A percentile compares a stretch with the other conserved stretches of the same genome.
Conservation (phyloP, 2,888 invertebrate genomes). For the Serrognathus titanus region DNA sequence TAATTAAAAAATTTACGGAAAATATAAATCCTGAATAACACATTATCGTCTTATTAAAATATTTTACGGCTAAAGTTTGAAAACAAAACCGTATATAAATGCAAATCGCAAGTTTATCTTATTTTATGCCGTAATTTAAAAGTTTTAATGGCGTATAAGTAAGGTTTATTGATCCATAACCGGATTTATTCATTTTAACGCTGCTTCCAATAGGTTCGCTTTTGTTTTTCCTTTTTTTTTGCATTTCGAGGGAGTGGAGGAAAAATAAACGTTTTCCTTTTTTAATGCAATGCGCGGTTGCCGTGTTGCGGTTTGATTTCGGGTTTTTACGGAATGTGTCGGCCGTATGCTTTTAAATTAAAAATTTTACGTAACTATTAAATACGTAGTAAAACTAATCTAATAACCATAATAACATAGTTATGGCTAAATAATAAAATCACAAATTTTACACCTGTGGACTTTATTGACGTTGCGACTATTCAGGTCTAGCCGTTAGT, state of each 20-base stretch:
- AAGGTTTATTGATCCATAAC: slow-evolving; percentile 42
- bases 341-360: not conserved
- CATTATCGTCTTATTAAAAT: slow-evolving; percentile 31
- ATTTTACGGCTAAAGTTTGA: slow-evolving; percentile 33
- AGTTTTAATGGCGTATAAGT: slow-evolving; percentile 41
- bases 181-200: slow-evolving; percentile 28
- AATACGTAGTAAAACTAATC: not conserved
- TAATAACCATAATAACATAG: not conserved
- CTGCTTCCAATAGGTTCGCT: slow-evolving; percentile 9
- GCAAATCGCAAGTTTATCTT: slow-evolving; percentile 44
- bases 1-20: slow-evolving; percentile 27
- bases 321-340: no score
- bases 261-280: no score
- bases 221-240: not conserved
- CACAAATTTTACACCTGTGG: slow-evolving; percentile 1
- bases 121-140: slow-evolving; percentile 41
- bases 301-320: no score
- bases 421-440: not conserved
- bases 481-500: not conserved
- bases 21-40: slow-evolving; percentile 11
- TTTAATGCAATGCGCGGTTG: no score
- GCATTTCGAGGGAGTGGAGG: no score
- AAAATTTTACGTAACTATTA: not conserved
- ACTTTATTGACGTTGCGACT: not conserved
- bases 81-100: slow-evolving; percentile 42